Evolutionary conservation across 2,888 invertebrate species (phyloP).

Genomic region (Prosopocoilus inquinatus): DNA sequence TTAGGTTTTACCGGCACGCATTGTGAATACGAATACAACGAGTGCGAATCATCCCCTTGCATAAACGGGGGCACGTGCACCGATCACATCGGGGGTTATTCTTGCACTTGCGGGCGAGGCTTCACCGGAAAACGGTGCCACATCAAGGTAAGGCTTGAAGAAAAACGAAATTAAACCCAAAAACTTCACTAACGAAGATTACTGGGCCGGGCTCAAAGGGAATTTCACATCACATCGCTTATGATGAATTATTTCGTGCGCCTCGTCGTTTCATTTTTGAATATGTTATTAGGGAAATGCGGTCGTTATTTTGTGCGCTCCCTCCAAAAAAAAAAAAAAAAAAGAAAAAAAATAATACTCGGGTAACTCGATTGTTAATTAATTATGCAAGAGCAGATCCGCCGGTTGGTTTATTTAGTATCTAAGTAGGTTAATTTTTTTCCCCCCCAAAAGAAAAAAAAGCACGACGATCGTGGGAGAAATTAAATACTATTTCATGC

Average conservation of each 20-base stretch:
- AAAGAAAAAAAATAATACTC: not conserved
- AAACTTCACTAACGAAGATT: not conserved
- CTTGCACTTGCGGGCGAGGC: constrained; percentile 67
- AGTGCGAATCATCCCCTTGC: constrained; percentile 75
- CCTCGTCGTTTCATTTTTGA: not conserved
- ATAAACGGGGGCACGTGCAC: constrained; percentile 72
- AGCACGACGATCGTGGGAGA: too few relatives aligned
- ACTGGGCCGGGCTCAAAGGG: not conserved
- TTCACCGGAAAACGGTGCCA: constrained; percentile 70
- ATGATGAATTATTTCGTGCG: too few relatives aligned
- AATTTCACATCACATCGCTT: constrained; percentile 4
- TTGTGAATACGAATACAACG: constrained; percentile 74
- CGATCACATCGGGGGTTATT: constrained; percentile 67
- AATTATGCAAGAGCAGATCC: too few relatives aligned
- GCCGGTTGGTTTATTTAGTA: too few relatives aligned
- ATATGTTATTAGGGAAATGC: too few relatives aligned
- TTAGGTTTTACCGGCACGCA: constrained; percentile 69
- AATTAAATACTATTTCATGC: too few relatives aligned
- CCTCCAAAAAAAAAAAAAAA: not conserved
- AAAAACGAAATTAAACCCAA: not conserved
- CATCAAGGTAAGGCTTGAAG: constrained; percentile 58
- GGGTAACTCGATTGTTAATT: too few relatives aligned
- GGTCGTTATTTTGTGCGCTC: not conserved
- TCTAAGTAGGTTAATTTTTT: too few relatives aligned
- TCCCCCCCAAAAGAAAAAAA: too few relatives aligned